These are phyloP conservation scores for Acropora tenuis DNA, from an alignment of 64 coral and sea anemone species.

Conservation along the genomic window DNA sequence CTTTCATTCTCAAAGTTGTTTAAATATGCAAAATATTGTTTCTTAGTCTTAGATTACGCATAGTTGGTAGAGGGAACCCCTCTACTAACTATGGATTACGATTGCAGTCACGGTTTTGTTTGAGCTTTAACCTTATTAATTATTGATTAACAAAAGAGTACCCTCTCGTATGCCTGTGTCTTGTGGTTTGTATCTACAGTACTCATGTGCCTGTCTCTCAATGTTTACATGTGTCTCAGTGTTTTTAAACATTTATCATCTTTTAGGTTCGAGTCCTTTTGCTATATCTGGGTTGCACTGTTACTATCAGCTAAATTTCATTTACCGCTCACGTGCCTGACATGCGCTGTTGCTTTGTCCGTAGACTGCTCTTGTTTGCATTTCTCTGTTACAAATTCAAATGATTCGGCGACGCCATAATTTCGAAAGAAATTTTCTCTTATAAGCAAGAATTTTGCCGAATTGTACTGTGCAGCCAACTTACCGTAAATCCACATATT, in stretches of 20 bases:
- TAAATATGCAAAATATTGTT: neutral
- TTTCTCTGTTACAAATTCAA: constrained; percentile 4
- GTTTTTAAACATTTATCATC: constrained; percentile 3
- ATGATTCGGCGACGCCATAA: neutral
- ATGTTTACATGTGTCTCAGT: constrained; percentile 13
- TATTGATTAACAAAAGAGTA: neutral
- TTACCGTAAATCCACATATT: neutral
- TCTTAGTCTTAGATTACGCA: constrained; percentile 2
- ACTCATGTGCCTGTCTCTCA: constrained; percentile 1
- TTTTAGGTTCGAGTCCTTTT: constrained; percentile 10
- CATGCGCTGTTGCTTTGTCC: constrained; percentile 11
- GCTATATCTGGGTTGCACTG: constrained; percentile 15
- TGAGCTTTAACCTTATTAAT: constrained; percentile 1
- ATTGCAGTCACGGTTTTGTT: neutral
- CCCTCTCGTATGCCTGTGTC: constrained; percentile 11
- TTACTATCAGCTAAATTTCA: constrained; percentile 18
- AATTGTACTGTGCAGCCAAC: constrained; percentile 2
- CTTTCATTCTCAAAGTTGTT: neutral
- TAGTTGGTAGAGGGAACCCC: too few species aligned
- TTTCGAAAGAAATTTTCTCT: constrained; percentile 1
- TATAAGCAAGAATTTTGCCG: neutral
- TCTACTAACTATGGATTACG: too few species aligned
- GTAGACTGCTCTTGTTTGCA: neutral
- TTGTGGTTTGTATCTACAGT: neutral
- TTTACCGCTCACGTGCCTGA: constrained; percentile 7